Conservation (phyloP, 2,113 vertebrate species). For the Lanius ludovicianus region DNA sequence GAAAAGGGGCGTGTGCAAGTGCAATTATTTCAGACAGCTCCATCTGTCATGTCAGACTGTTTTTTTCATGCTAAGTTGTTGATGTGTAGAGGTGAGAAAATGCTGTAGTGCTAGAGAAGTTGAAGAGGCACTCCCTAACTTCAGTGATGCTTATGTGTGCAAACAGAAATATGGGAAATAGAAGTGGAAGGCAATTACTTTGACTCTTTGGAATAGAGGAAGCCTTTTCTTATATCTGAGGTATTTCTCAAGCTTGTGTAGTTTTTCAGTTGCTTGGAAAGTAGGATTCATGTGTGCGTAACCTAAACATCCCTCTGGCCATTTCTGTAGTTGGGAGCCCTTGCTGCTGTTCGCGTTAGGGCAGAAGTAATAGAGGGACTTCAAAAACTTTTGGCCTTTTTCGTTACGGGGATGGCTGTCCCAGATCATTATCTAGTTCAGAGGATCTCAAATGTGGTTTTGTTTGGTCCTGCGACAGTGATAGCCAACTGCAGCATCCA, state of each 20-base stretch:
- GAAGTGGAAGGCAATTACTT: not conserved
- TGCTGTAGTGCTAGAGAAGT: not conserved
- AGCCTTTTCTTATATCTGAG: not conserved
- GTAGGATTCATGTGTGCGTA: accelerated
- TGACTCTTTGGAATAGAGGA: not conserved
- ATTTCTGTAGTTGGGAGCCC: not conserved
- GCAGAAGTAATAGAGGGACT: not conserved
- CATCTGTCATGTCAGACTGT: not conserved
- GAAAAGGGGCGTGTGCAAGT: not conserved
- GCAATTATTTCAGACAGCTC: constrained; percentile 26
- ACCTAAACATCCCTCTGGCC: not conserved
- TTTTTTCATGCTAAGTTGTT: not conserved
- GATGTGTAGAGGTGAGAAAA: constrained; percentile 14
- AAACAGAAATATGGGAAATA: not conserved
- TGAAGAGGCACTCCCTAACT: not conserved
- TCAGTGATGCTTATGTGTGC: not conserved
- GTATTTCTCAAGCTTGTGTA: not conserved
- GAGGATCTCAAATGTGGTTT: not conserved
- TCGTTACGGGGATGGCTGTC: not conserved
- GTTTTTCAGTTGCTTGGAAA: not conserved
- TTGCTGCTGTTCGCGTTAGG: not conserved
- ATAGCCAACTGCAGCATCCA: not conserved
- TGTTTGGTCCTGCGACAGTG: not conserved
- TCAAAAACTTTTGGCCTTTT: not conserved
- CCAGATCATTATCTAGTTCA: not conserved